Evolutionary conservation across 2,888 invertebrate genomes (phyloP), one percentile per base, ranked within the genome.

Genomic region (Rhodophaea formosa): DNA sequence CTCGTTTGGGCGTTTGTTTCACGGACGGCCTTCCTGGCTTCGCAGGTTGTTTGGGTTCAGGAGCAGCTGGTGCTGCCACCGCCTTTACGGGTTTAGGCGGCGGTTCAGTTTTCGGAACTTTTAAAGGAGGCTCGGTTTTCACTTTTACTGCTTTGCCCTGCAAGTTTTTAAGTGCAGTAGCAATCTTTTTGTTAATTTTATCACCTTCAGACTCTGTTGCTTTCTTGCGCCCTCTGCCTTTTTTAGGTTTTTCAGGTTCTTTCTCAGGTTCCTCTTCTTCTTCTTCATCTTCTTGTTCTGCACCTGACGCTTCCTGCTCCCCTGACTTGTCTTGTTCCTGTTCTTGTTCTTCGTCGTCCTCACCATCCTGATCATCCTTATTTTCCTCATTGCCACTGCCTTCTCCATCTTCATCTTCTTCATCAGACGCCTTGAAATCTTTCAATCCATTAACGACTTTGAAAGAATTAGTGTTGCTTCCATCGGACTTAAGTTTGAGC

Each of bases 361-460:
- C 79, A 16, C 74, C 79, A 23, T 80, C 80, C 42, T 71, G 67
- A 3, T 80, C 74, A 46, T 80, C 77, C 62, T 71, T 76, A 59
- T 65, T 70, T 0, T 80, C 81, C 7, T 84, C 84, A 53, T 84
- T 79, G 6, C 75, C 83, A 65, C 85, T 84, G 17, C 70, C 79
- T 39, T 77, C 79, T 43, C 84, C 84, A 58, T 89, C 87, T 56
- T 90, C 80, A 43, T 85, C 84, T 59, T 89, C 87, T 56, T 90
- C 86, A 61, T 89, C 90, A 14, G 89, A 88, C 14, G 88, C 75
- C 68, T 86, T 85, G 56, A 89, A 88, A 69, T 88, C 88, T 76
- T 81, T 88, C 3, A 91, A 71, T 3, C 91, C 91, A 66, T 91
- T 91, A 2, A 91, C 71, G 7, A 90, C 90, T 79, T 88, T 87